phyloP scores from a whole-genome alignment of 2,888 invertebrate species.

The Sclerodermus sp. region DNA sequence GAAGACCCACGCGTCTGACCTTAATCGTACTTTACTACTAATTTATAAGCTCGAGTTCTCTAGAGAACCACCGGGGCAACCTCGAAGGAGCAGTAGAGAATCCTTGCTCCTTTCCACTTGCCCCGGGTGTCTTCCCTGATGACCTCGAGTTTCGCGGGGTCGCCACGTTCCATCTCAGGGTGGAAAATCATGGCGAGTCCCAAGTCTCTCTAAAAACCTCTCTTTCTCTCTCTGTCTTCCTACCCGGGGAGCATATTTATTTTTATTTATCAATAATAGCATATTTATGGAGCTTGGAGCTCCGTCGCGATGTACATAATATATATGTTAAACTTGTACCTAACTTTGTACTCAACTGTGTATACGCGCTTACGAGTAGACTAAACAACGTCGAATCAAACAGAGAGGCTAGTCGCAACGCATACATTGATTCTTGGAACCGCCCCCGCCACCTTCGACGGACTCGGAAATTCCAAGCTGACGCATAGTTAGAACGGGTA shows the following conservation, averaged over 20 bases:
- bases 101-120: too few species aligned
- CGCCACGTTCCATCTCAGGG: too few species aligned
- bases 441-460: constrained; percentile 17
- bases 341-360: constrained; percentile 5
- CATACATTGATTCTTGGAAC: constrained; percentile 14
- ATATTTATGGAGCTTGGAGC: constrained; percentile 3
- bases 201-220: not conserved
- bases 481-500: too few species aligned
- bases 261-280: constrained; percentile 27
- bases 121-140: too few species aligned
- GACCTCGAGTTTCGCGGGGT: not conserved
- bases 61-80: too few species aligned
- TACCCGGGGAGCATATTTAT: constrained; percentile 25
- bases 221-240: too few species aligned
- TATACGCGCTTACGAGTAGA: constrained; percentile 11
- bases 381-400: constrained; percentile 33
- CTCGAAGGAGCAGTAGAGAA: too few species aligned
- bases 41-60: too few species aligned
- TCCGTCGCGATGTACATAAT: constrained; percentile 24
- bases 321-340: not conserved
- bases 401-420: constrained; percentile 42
- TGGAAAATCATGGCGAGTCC: too few species aligned
- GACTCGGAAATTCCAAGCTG: too few species aligned
- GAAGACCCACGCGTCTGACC: not conserved
- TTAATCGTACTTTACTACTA: not conserved